Base-by-base conservation (phyloP, 2,888 invertebrate species). In the Limnephilus marmoratus region DNA sequence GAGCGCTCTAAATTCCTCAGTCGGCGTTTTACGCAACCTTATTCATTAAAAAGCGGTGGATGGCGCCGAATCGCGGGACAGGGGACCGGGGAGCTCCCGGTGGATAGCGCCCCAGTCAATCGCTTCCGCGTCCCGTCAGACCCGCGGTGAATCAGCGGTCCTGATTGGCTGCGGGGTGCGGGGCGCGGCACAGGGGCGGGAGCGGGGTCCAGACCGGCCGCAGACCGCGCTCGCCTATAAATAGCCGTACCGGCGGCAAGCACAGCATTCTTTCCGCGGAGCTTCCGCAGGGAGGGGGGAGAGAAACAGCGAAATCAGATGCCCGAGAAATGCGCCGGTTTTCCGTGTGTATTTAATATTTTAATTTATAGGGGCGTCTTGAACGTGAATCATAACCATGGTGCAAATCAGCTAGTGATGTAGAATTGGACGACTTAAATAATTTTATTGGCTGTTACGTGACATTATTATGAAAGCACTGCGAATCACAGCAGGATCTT, bases 151-250 rank as follows among this genome's bases (percentile, higher is more conserved):
- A 68, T 68, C 68, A 68, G 68, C 53, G 24, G 68, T 9, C 9
- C 24, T n/a, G 24, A 68, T 68, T 68, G 68, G 68, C 68, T 13
- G 82, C 31, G 82, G 31, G 82, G 29, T 18, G 37, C 37, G 37
- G 68, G 34, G 15, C 5, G 34, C n/a, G n/a, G n/a, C n/a, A n/a
- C n/a, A 12, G 83, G 5, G 83, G 1, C 12, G 82, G 29, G 31
- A 13, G 31, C 13, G 83, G 37, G 83, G 83, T 41, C 37, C 83
- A 83, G 83, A 83, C 83, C 83, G 83, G 82, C 31, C 82, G 82
- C 82, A 82, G 82, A 82, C 82, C 83, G 83, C 15, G 83, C 83
- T 83, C 9, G 68, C 68, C n/a, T 68, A 83, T 37, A 34, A 83
- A 83, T 83, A 83, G 34, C 34, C 82, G 24, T 9, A 24, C 82